Evolutionary conservation across 2,888 invertebrate species (phyloP).

Genomic region (Acrobasis consociella): DNA sequence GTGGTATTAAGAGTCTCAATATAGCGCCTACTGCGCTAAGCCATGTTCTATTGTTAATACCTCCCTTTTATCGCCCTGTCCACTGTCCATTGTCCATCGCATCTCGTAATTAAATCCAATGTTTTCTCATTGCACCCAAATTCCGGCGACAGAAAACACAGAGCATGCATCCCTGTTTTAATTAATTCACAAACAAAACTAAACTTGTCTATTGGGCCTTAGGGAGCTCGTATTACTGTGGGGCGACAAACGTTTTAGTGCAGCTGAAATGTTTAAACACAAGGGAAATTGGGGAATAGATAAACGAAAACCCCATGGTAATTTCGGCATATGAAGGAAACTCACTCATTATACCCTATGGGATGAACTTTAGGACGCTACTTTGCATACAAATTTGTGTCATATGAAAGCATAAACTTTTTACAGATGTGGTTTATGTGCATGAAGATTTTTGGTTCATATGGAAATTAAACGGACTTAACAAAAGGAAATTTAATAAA

Average conservation of each 20-base stretch:
- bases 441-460: no score
- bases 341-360: conserved; percentile 1
- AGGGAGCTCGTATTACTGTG: not conserved
- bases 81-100: no score
- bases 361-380: not conserved
- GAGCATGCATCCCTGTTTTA: conserved; percentile 1
- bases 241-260: not conserved
- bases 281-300: not conserved
- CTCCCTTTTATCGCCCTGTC: no score
- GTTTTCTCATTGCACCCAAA: not conserved
- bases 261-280: not conserved
- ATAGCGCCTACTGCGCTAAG: no score
- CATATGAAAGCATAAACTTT: not conserved
- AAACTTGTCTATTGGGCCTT: not conserved
- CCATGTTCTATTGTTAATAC: no score
- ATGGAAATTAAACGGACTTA: no score
- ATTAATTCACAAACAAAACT: not conserved
- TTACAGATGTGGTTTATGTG: not conserved
- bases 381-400: not conserved
- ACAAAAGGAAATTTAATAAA: no score
- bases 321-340: not conserved
- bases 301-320: not conserved
- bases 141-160: not conserved
- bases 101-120: no score
- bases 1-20: no score